Evolutionary conservation across 64 coral and sea anemone species (phyloP).

Genomic region (Acropora yongei): DNA sequence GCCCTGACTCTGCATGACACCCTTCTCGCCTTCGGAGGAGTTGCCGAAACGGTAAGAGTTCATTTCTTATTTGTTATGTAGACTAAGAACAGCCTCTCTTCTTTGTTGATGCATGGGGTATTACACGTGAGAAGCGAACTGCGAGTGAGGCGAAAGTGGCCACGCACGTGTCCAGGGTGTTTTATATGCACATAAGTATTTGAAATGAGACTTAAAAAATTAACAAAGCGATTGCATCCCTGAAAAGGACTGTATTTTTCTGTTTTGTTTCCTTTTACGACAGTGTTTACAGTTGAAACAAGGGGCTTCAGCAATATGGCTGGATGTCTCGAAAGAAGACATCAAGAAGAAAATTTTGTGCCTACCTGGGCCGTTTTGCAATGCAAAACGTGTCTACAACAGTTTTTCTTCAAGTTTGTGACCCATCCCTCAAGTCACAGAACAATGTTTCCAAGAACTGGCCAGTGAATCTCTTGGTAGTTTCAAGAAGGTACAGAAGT

Average conservation of each 20-base stretch:
- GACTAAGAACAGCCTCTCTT: too few species aligned
- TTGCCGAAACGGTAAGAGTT: too few species aligned
- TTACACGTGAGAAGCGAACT: too few species aligned
- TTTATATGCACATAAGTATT: too few species aligned
- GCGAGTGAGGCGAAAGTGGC: too few species aligned
- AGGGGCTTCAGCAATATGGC: background rate
- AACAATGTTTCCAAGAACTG: conserved; percentile 28
- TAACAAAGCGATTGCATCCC: too few species aligned
- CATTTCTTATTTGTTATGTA: too few species aligned
- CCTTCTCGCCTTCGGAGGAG: too few species aligned
- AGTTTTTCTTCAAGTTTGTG: conserved; percentile 59
- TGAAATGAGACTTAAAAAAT: too few species aligned
- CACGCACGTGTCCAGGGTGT: too few species aligned
- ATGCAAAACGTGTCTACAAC: conserved; percentile 53
- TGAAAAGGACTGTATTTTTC: background rate
- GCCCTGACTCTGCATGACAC: too few species aligned
- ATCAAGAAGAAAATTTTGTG: conserved; percentile 27
- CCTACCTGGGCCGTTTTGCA: conserved; percentile 42
- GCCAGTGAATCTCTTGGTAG: conserved; percentile 38
- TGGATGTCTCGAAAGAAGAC: conserved; percentile 38
- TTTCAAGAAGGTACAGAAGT: conserved; percentile 51
- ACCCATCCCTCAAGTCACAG: conserved; percentile 44
- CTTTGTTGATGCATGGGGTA: too few species aligned
- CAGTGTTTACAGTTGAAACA: conserved; percentile 54
- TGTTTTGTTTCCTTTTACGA: background rate